phyloP scores from a whole-genome alignment of 2,888 invertebrate genomes.

The Mantis religiosa region DNA sequence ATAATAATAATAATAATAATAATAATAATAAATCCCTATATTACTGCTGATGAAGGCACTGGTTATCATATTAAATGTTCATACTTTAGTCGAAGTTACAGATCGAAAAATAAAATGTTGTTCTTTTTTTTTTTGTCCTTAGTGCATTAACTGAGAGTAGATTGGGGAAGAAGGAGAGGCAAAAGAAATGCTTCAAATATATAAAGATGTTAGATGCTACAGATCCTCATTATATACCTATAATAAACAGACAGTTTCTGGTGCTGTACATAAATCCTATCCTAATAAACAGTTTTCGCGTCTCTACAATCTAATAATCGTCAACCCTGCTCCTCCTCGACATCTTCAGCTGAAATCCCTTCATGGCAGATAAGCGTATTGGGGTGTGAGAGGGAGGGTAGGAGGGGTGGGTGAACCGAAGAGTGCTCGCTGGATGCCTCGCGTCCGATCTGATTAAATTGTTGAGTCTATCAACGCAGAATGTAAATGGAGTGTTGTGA shows the following conservation, averaged over 20 bases:
- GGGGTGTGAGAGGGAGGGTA: background rate
- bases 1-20: no score
- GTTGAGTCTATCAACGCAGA: conserved; percentile 2
- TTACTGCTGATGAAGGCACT: no score
- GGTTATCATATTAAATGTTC: no score
- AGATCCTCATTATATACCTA: no score
- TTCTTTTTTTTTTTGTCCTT: no score
- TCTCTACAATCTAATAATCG: background rate
- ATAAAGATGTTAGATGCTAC: background rate
- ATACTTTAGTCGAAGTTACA: no score
- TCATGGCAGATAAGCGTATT: background rate
- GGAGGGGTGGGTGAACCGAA: background rate
- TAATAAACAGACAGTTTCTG: background rate
- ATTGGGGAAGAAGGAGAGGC: no score
- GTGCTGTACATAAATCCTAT: background rate
- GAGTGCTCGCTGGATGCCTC: background rate
- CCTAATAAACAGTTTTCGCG: background rate
- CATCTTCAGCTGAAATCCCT: background rate
- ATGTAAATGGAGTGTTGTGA: background rate
- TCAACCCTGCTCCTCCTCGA: background rate
- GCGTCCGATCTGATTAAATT: background rate
- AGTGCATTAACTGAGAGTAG: no score
- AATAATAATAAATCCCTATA: no score
- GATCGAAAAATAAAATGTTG: no score
- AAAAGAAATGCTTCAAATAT: background rate